Percentiles rank a stretch among this genome's conserved stretches.
phyloP scores from a whole-genome alignment of 2,113 vertebrate genomes.

The Papio anubis region DNA sequence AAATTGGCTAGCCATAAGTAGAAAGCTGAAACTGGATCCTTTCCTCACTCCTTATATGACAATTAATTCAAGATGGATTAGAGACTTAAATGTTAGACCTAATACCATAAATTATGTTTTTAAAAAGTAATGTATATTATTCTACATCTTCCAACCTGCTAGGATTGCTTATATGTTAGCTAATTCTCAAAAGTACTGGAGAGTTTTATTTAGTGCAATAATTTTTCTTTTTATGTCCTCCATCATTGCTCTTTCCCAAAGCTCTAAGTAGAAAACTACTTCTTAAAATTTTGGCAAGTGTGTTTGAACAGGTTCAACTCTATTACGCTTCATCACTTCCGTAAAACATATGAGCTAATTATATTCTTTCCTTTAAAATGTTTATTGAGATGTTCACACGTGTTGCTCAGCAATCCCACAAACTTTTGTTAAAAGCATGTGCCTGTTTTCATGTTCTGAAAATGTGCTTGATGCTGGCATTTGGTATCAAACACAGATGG shows the following conservation, averaged over 20 bases:
- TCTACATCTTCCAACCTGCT: neutral
- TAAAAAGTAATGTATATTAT: neutral
- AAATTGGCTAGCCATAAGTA: too few species aligned
- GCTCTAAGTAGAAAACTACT: neutral
- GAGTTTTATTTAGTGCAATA: constrained; percentile 8
- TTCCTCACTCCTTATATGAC: too few species aligned
- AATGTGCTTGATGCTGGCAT: constrained; percentile 1
- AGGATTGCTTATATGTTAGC: neutral
- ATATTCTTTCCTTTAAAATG: constrained; percentile 51
- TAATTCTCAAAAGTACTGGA: neutral
- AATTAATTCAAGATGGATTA: too few species aligned
- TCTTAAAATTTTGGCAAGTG: constrained; percentile 4
- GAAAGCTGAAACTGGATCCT: too few species aligned
- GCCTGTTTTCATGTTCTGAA: neutral
- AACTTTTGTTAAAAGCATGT: constrained; percentile 56
- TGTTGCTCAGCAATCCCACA: constrained; percentile 8
- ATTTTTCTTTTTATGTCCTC: constrained; percentile 37
- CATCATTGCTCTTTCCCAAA: neutral
- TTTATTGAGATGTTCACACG: constrained; percentile 47
- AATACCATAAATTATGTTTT: neutral
- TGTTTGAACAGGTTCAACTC: constrained; percentile 48
- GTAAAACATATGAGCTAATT: constrained; percentile 50
- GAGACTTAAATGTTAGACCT: too few species aligned
- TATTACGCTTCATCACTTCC: constrained; percentile 59
- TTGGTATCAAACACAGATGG: constrained; percentile 49